phyloP scores from a whole-genome alignment of 2,797 vertebrate species.

The Rhadinocentrus ornatus region DNA sequence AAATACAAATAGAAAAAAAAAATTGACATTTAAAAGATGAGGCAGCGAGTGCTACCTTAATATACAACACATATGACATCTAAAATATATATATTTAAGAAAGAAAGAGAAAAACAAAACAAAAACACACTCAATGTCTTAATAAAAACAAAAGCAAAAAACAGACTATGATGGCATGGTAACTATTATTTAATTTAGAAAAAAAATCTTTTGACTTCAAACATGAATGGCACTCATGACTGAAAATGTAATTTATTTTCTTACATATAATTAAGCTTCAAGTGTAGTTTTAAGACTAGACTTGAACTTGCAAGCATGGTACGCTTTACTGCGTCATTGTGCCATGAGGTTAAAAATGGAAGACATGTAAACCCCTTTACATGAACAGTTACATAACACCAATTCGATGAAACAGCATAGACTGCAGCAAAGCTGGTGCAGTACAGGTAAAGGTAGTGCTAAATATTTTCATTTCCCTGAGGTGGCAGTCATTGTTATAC shows the following conservation, averaged over 20 bases:
- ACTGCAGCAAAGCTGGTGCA: slow-evolving; percentile 72
- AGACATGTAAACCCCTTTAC: slow-evolving; percentile 19
- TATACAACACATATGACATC: neutral
- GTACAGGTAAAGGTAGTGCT: too few species aligned
- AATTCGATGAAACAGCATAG: slow-evolving; percentile 61
- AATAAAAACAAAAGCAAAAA: neutral
- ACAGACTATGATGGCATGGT: neutral
- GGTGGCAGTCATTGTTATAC: slow-evolving; percentile 41
- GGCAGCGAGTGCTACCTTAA: slow-evolving; percentile 71
- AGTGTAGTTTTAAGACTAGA: neutral
- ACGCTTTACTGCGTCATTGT: slow-evolving; percentile 22
- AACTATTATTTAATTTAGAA: neutral
- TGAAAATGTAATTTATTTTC: neutral
- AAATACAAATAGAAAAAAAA: slow-evolving; percentile 78
- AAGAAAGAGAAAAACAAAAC: too few species aligned
- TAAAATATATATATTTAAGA: neutral
- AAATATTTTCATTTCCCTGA: slow-evolving; percentile 40
- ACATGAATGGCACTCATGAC: neutral
- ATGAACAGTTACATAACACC: slow-evolving; percentile 50
- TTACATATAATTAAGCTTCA: neutral
- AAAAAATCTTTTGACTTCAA: neutral
- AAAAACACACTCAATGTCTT: neutral
- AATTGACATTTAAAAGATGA: slow-evolving; percentile 71
- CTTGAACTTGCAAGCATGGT: neutral
- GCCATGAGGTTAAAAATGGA: slow-evolving; percentile 40